Conservation (phyloP, 2,888 invertebrate species). For the Aphodius sticticus region DNA sequence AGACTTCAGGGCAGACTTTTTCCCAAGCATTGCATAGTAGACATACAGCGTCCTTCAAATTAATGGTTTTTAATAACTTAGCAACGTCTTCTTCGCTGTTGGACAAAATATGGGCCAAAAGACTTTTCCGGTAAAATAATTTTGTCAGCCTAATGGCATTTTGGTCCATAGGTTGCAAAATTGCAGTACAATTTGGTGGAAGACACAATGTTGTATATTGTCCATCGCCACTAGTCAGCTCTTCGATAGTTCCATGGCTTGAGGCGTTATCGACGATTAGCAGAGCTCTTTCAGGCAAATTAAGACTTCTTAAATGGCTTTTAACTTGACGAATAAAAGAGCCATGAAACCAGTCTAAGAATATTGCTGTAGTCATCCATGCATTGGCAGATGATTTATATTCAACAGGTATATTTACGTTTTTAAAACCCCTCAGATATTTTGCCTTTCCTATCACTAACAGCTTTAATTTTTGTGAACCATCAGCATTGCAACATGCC, state of each 20-base stretch:
- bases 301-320: background rate
- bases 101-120: background rate
- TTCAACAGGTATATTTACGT: no score
- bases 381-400: no score
- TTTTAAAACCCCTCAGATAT: no score
- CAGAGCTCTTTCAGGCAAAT: slow-evolving; percentile 26
- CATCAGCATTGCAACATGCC: slow-evolving; percentile 23
- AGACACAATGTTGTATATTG: slow-evolving; percentile 35
- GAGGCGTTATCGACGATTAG: slow-evolving; percentile 33
- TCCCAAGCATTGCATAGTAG: slow-evolving; percentile 8
- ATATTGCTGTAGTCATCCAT: no score
- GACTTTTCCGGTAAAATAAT: slow-evolving; percentile 21
- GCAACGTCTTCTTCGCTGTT: background rate
- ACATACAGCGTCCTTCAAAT: slow-evolving; percentile 7
- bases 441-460: slow-evolving; percentile 27
- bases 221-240: slow-evolving; percentile 37
- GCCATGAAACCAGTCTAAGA: no score
- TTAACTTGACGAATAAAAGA: no score
- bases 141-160: slow-evolving; percentile 38
- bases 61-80: slow-evolving; percentile 15
- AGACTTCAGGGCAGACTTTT: no score
- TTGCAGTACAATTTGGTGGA: slow-evolving; percentile 37
- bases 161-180: slow-evolving; percentile 40
- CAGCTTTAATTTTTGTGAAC: slow-evolving; percentile 28
- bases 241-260: slow-evolving; percentile 20